A percentile compares a stretch with the other conserved stretches of the same genome.
Conservation (phyloP, 2,113 vertebrate species). For the Hippocampus zosterae region DNA sequence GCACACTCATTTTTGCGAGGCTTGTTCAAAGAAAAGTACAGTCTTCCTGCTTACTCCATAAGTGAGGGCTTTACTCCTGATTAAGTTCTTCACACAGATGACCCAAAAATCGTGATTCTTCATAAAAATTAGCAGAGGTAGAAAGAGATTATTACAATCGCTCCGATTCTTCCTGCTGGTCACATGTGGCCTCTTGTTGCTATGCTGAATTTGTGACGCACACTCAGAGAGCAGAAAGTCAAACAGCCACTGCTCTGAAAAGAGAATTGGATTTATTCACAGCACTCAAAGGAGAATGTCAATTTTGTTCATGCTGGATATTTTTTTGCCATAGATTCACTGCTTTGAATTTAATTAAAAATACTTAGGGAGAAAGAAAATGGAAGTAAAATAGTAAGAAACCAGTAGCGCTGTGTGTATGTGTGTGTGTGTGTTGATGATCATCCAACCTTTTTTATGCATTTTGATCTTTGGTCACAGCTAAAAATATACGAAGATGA, state of each 20-base stretch:
- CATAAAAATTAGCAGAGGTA: background rate
- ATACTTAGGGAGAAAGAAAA: no score
- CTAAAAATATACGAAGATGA: constrained; percentile 79
- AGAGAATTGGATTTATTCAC: background rate
- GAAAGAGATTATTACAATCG: background rate
- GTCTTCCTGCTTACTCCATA: background rate
- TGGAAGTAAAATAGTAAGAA: background rate
- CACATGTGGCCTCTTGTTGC: background rate
- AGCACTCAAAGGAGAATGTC: no score
- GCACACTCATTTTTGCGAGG: background rate
- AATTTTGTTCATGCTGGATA: no score
- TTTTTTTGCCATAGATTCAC: background rate
- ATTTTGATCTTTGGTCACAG: constrained; percentile 35
- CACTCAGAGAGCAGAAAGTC: background rate
- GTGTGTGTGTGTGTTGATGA: no score
- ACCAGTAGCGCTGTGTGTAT: no score
- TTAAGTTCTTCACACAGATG: background rate
- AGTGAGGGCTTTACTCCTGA: background rate
- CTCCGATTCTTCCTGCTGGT: background rate
- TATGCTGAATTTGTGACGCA: background rate
- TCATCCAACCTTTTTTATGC: background rate
- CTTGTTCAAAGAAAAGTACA: background rate
- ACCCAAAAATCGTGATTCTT: background rate
- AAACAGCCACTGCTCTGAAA: background rate
- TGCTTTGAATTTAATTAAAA: background rate